Evolutionary conservation across 2,113 vertebrate species (phyloP), one percentile per base, ranked within the genome.

Genomic region (Notothenia rossii): DNA sequence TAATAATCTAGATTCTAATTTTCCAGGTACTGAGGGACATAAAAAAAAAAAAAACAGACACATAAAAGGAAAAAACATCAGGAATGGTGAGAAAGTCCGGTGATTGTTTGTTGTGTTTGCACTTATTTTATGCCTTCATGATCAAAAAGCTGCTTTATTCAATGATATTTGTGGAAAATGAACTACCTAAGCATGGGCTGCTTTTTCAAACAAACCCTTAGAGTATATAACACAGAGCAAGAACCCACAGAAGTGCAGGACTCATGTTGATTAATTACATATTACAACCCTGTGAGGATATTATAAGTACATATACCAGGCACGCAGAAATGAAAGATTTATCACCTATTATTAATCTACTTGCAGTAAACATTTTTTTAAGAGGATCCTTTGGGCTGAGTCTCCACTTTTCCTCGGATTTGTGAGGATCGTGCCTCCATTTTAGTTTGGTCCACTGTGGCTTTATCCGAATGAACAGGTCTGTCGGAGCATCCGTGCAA

Each of bases 391-490:
- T 90, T 83, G 80, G 77, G 75, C 58, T 13, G 79, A 72, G 88
- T 85, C 71, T 25, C 84, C 81, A 80, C 87, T 67, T 7, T 67
- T 83, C 87, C 82, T 87, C 74, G 49, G 54, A 72, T 74, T 79
- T 58, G 60, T 10, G 79, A 90, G 82, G 83, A 86, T 15, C 0
- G 74, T 49, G 80, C 78, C 33, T 17, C 63, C 12, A 13, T 63
- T 77, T 20, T 46, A 84, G 84, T 91, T 92, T 87, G 90, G 91
- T 94, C 90, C 87, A n/a, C 73, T 82, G 84, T 87, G 64, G 82
- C 82, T 86, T 67, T 4, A 43, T 75, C 75, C 43, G 9, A 84
- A 86, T 74, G 15, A 72, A 76, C 75, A 46, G 75, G 67, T 79
- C 78, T 55, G 75, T 74, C 59, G 40, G 73, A 84, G 84, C 77